Evolutionary conservation across 2,797 vertebrate genomes (phyloP), one percentile per base, ranked within the genome.

Genomic region (Gallinago solitaria): DNA sequence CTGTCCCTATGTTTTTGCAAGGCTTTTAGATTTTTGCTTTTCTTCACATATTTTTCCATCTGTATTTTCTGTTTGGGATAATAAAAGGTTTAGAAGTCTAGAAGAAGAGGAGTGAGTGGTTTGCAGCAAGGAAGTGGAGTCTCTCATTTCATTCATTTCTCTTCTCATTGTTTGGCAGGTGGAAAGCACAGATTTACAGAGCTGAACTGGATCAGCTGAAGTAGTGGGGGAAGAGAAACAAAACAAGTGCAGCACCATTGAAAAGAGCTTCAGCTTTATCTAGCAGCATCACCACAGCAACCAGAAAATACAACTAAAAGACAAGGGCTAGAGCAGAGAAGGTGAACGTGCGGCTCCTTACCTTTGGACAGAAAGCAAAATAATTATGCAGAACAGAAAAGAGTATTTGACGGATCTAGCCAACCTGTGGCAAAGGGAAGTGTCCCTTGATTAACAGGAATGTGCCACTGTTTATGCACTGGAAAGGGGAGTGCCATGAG

Each of bases 161-260:
- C 90, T 50, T 92, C 87, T 97, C 56, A 73, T 91, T 97, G 54
- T 97, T 96, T 96, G 96, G 94, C 97, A 98, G 98, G 98, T 98
- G 95, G 96, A 96, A 96, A 96, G 93, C 93, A 71, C 70, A 81
- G 95, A 96, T 96, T 96, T 92, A 27, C 78, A 80, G 80, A 92
- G 73, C 92, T 95, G 95, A 95, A 76, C 78, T 32, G 64, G 80
- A 97, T 92, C 92, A 85, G 87, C 91, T 96, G 67, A 75, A 96
- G 96, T 95, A 93, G 95, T 88, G 87, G 83, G 94, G 69, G 92
- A 77, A 39, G 81, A 95, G 95, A 95, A 97, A 96, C 89, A 86
- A 61, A 67, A 83, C 95, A 78, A 94, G 73, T 53, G 56, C 54
- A 67, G 41, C 43, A 65, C 35, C 39, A 57, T 11, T 70, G 87